Percentiles rank a stretch among this genome's conserved stretches.
These are phyloP conservation scores for Sander lucioperca DNA, from an alignment of 2,113 vertebrate species.

Conservation along the genomic window DNA sequence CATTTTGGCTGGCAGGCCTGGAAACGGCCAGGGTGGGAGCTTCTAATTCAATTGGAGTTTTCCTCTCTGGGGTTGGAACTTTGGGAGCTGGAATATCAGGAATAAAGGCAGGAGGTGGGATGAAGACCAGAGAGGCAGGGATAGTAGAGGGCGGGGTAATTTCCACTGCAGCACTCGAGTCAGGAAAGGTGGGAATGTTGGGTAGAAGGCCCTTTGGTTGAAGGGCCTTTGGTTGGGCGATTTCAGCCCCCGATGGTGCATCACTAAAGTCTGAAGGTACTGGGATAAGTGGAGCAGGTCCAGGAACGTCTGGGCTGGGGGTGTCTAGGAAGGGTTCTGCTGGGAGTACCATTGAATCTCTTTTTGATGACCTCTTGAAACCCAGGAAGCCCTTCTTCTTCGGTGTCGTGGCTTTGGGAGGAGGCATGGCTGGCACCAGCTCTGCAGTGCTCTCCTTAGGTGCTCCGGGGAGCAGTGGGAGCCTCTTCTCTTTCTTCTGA, in stretches of 20 bases:
- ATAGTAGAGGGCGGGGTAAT: conserved; percentile 12
- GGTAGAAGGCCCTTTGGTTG: not conserved
- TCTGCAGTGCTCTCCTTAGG: conserved; percentile 40
- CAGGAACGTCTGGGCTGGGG: conserved; percentile 14
- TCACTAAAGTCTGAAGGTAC: conserved; percentile 20
- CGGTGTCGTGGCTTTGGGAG: conserved; percentile 42
- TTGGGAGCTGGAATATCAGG: conserved; percentile 32
- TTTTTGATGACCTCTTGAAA: conserved; percentile 58
- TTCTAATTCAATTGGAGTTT: conserved; percentile 46
- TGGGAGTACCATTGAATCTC: not conserved
- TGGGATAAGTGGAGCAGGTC: conserved; percentile 51
- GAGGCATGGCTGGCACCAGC: conserved; percentile 47
- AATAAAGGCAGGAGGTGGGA: conserved; percentile 34
- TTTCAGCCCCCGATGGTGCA: not conserved
- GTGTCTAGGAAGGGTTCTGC: conserved; percentile 54
- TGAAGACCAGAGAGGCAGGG: conserved; percentile 23
- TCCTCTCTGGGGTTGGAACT: conserved; percentile 10
- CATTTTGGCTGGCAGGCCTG: conserved; percentile 13
- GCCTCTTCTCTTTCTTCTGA: conserved; percentile 69
- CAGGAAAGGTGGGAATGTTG: conserved; percentile 29
- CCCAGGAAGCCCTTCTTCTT: conserved; percentile 67
- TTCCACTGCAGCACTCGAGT: conserved; percentile 14
- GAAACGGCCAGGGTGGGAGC: conserved; percentile 22
- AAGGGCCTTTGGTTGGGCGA: not conserved
- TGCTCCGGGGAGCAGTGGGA: not conserved